Evolutionary conservation across 2,797 vertebrate species (phyloP).

Genomic region (Mormyrus proboscirostris): DNA sequence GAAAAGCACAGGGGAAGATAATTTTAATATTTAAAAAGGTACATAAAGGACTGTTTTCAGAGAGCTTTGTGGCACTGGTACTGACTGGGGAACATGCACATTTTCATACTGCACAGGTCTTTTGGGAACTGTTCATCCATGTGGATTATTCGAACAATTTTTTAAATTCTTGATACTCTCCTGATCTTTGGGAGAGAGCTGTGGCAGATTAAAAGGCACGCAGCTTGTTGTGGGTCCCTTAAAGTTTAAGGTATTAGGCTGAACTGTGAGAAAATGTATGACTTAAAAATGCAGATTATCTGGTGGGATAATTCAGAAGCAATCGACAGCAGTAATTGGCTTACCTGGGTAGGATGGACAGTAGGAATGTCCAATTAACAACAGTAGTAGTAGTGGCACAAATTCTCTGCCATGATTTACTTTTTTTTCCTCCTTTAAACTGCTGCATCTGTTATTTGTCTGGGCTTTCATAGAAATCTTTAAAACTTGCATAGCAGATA

Average conservation of each 20-base stretch:
- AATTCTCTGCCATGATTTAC: neutral
- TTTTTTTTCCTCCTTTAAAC: neutral
- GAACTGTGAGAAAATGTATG: neutral
- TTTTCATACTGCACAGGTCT: neutral
- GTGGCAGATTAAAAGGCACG: neutral
- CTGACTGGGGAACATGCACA: neutral
- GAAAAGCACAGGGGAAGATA: conserved; percentile 11
- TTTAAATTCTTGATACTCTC: neutral
- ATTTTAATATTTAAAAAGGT: conserved; percentile 12
- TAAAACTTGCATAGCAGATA: neutral
- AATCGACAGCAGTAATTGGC: neutral
- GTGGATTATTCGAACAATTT: neutral
- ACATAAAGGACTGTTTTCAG: neutral
- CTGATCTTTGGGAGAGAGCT: neutral
- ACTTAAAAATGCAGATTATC: neutral
- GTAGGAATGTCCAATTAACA: neutral
- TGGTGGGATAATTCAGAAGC: neutral
- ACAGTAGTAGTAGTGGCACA: neutral
- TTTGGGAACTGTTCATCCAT: neutral
- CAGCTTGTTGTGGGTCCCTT: neutral
- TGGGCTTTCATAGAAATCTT: neutral
- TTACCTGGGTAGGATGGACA: neutral
- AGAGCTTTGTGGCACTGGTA: neutral
- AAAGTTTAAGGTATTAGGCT: neutral
- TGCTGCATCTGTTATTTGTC: neutral